These are phyloP conservation scores for Pangasius djambal DNA, from an alignment of 2,797 vertebrate species.

Conservation along the genomic window DNA sequence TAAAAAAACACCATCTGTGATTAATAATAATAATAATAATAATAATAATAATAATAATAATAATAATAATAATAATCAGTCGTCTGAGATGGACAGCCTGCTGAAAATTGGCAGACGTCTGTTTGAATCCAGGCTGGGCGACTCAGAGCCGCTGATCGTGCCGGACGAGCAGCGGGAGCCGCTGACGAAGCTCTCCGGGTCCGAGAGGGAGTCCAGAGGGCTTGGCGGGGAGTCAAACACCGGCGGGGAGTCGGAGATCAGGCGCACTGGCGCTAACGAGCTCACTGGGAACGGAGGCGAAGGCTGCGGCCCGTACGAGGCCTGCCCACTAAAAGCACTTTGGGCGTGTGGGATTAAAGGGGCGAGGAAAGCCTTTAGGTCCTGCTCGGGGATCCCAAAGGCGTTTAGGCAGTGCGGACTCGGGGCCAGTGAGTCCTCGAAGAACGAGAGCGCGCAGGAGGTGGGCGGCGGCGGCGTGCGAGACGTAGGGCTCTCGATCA, in stretches of 20 bases:
- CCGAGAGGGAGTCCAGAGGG: slow-evolving; percentile 93
- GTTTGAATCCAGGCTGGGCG: slow-evolving; percentile 90
- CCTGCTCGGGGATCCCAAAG: slow-evolving; percentile 87
- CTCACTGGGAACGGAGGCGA: slow-evolving; percentile 82
- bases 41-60: slow-evolving; percentile 45
- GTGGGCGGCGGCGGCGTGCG: slow-evolving; percentile 86
- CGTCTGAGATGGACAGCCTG: slow-evolving; percentile 97
- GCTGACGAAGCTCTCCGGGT: slow-evolving; percentile 92
- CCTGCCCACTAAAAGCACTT: slow-evolving; percentile 71
- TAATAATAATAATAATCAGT: slow-evolving; percentile 63
- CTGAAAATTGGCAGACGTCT: slow-evolving; percentile 96
- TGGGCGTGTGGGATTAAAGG: slow-evolving; percentile 86
- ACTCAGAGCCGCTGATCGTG: slow-evolving; percentile 96
- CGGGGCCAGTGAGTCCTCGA: slow-evolving; percentile 83
- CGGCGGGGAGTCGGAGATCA: slow-evolving; percentile 90
- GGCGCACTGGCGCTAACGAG: slow-evolving; percentile 87
- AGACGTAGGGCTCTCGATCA: slow-evolving; percentile 86
- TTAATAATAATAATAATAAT: slow-evolving; percentile 18
- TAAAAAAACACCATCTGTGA: slow-evolving; percentile 31
- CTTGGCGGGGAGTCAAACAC: slow-evolving; percentile 93
- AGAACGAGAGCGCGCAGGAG: slow-evolving; percentile 77
- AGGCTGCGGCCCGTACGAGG: slow-evolving; percentile 79
- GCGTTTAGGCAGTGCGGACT: slow-evolving; percentile 76
- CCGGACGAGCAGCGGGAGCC: slow-evolving; percentile 93
- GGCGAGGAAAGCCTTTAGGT: slow-evolving; percentile 87